Evolutionary conservation across 2,888 invertebrate species (phyloP).

Genomic region (Oegoconia quadripuncta): DNA sequence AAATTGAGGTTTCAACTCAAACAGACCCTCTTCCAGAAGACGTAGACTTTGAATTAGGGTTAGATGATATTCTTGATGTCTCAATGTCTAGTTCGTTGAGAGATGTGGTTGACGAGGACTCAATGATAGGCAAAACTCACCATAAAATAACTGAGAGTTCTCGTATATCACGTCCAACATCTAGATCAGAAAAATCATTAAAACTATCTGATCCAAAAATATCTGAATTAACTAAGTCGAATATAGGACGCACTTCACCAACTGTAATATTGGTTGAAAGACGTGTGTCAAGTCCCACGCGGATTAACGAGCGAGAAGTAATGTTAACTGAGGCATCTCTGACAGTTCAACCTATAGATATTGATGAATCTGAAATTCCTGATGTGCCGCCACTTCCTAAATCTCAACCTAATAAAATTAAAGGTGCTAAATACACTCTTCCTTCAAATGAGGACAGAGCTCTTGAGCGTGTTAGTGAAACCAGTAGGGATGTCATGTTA

Average conservation of each 20-base stretch:
- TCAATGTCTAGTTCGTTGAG: constrained; percentile 70
- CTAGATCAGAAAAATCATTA: constrained; percentile 77
- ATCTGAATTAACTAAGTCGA: constrained; percentile 75
- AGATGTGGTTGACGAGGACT: constrained; percentile 75
- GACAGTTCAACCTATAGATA: constrained; percentile 82
- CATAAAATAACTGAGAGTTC: constrained; percentile 71
- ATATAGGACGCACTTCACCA: constrained; percentile 78
- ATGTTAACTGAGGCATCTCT: constrained; percentile 83
- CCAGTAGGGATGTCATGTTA: constrained; percentile 56
- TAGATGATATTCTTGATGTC: constrained; percentile 66
- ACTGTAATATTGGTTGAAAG: constrained; percentile 81
- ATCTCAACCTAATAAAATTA: constrained; percentile 31
- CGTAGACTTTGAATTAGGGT: constrained; percentile 81
- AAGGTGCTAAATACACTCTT: constrained; percentile 32
- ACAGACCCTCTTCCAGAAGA: constrained; percentile 92
- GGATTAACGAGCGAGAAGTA: constrained; percentile 79
- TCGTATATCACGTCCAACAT: constrained; percentile 71
- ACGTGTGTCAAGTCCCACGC: constrained; percentile 79
- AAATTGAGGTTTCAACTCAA: constrained; percentile 89
- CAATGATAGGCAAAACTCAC: constrained; percentile 67
- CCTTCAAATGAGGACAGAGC: constrained; percentile 41
- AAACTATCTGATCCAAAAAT: constrained; percentile 77
- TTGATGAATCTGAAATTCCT: constrained; percentile 65
- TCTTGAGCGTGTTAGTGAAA: constrained; percentile 53
- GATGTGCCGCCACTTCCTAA: constrained; percentile 69